phyloP scores from a whole-genome alignment of 2,797 vertebrate genomes.

The Odontamblyopus rebecca region DNA sequence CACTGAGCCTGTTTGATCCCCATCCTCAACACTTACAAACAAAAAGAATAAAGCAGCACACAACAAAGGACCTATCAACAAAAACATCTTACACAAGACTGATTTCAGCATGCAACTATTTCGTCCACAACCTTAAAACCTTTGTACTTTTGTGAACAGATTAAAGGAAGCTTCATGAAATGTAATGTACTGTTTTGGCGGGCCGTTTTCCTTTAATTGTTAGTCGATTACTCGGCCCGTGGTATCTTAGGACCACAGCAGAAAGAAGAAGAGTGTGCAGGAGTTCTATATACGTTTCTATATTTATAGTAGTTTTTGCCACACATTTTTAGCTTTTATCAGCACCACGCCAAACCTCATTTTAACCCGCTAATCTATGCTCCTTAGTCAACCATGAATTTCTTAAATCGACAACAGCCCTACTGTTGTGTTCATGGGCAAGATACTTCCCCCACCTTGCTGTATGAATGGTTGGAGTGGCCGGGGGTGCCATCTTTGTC shows the following conservation, averaged over 20 bases:
- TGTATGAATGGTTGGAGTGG: neutral
- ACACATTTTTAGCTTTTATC: no score
- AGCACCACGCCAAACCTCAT: no score
- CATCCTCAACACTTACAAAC: neutral
- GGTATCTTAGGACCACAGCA: no score
- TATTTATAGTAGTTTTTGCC: no score
- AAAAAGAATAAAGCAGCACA: neutral
- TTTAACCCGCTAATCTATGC: no score
- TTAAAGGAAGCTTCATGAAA: neutral
- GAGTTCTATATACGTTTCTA: no score
- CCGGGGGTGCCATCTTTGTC: neutral
- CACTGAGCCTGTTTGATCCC: neutral
- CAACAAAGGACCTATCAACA: neutral
- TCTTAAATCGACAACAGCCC: no score
- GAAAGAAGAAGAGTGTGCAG: no score
- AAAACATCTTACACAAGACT: neutral
- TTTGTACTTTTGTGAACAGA: neutral
- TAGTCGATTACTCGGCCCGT: no score
- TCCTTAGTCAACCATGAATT: no score
- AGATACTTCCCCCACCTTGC: neutral
- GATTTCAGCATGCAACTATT: neutral
- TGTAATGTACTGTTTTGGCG: neutral
- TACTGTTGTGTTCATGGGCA: neutral
- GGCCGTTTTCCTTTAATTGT: no score
- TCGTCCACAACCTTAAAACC: no score